Percentiles rank a stretch among this genome's conserved stretches.
phyloP scores from a whole-genome alignment of 2,888 invertebrate species.

The Allophyes oxyacanthae region DNA sequence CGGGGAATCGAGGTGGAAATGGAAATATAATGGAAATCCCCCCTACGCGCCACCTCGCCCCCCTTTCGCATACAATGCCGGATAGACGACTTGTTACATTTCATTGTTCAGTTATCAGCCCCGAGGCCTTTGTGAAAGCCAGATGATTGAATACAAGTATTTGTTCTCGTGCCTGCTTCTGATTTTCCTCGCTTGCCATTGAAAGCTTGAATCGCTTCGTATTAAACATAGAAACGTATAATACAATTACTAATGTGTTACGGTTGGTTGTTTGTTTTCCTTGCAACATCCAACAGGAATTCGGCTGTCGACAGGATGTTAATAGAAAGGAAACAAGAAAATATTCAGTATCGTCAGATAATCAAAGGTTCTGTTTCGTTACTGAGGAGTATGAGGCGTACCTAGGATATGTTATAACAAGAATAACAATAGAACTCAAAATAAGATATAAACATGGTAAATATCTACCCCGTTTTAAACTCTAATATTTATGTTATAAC shows the following conservation, averaged over 20 bases:
- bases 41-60: conserved; percentile 60
- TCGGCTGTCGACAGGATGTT: conserved; percentile 15
- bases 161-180: conserved; percentile 87
- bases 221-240: conserved; percentile 72
- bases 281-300: conserved; percentile 26
- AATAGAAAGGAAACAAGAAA: conserved; percentile 17
- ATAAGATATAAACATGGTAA: too few relatives aligned
- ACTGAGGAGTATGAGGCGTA: background rate
- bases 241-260: conserved; percentile 76
- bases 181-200: conserved; percentile 83
- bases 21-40: conserved; percentile 88
- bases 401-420: background rate
- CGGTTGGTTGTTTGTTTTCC: conserved; percentile 61
- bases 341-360: conserved; percentile 3
- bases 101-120: conserved; percentile 89
- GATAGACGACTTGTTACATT: conserved; percentile 89
- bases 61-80: conserved; percentile 82
- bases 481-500: too few relatives aligned
- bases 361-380: background rate
- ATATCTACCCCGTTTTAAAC: too few relatives aligned
- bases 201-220: conserved; percentile 80
- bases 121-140: conserved; percentile 85
- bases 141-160: conserved; percentile 89
- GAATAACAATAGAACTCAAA: background rate
- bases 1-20: conserved; percentile 88